These are phyloP conservation scores for Episyrphus balteatus DNA, from an alignment of 1,140 invertebrate species.

Conservation along the genomic window DNA sequence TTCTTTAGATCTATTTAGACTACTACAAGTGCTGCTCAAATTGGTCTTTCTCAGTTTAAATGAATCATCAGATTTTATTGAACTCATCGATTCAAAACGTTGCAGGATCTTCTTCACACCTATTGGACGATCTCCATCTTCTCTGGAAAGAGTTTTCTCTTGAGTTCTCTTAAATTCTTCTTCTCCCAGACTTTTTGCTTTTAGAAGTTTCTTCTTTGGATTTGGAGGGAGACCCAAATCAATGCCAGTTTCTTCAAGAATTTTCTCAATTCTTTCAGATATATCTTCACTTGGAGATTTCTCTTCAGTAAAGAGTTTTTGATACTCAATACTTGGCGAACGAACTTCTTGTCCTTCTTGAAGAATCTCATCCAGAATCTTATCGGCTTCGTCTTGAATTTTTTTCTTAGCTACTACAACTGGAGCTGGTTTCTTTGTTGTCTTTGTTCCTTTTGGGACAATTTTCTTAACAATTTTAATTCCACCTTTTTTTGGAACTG, in stretches of 20 bases:
- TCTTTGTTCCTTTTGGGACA: conserved; percentile 27
- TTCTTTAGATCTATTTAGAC: conserved; percentile 17
- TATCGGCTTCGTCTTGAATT: conserved; percentile 21
- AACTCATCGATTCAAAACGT: conserved; percentile 31
- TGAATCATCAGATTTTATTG: conserved; percentile 17
- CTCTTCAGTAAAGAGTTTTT: conserved; percentile 27
- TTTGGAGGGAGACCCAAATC: conserved; percentile 23
- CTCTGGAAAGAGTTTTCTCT: not conserved
- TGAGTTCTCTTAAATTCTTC: conserved; percentile 17
- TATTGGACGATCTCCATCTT: conserved; percentile 9
- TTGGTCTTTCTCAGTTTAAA: conserved; percentile 32
- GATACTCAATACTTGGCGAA: conserved; percentile 29
- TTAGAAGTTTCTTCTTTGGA: conserved; percentile 20
- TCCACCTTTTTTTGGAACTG: conserved; percentile 16
- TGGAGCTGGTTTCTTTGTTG: conserved; percentile 19
- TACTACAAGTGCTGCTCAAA: conserved; percentile 19
- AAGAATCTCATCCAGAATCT: conserved; percentile 27
- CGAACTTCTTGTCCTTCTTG: conserved; percentile 14
- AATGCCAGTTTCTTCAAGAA: conserved; percentile 25
- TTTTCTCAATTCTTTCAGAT: conserved; percentile 30
- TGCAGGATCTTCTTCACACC: conserved; percentile 29
- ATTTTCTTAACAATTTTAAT: conserved; percentile 31
- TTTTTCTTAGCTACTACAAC: not conserved
- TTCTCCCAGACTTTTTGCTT: conserved; percentile 30
- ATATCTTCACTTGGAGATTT: conserved; percentile 31